Percentiles rank a stretch among this genome's conserved stretches.
phyloP scores from a whole-genome alignment of 2,888 invertebrate species.

The Leucoptera coffeella region DNA sequence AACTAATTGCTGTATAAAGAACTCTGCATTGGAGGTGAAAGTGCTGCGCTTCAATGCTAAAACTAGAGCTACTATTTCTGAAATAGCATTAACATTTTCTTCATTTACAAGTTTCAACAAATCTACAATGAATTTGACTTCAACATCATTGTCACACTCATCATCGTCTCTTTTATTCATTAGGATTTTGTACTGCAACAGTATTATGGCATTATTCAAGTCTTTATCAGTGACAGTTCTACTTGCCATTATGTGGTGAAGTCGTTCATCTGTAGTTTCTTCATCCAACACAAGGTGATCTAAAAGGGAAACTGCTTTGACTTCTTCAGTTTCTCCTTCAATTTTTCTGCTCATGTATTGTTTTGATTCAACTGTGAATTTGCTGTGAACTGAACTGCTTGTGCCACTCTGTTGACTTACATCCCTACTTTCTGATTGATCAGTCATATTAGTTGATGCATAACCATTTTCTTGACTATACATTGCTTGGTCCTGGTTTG shows the following conservation, averaged over 20 bases:
- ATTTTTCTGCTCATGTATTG: no score
- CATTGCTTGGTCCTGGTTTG: no score
- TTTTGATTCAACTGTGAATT: no score
- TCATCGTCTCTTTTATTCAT: conserved; percentile 26
- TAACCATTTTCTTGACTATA: no score
- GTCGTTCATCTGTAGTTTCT: conserved; percentile 23
- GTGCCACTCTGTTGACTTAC: no score
- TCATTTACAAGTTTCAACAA: conserved; percentile 14
- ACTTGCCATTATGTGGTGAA: conserved; percentile 22
- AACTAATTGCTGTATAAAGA: conserved; percentile 35
- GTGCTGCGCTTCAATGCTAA: conserved; percentile 18
- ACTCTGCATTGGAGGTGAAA: conserved; percentile 26
- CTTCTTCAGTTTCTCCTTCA: conserved; percentile 7
- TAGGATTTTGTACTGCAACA: conserved; percentile 33
- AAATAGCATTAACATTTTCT: conserved; percentile 19
- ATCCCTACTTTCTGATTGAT: no score
- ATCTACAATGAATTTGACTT: conserved; percentile 22
- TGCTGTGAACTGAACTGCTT: no score
- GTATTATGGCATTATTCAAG: conserved; percentile 17
- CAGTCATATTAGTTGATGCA: no score
- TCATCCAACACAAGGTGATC: conserved; percentile 38
- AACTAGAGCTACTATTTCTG: conserved; percentile 20
- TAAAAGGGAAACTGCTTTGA: conserved; percentile 15
- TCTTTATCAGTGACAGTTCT: conserved; percentile 16
- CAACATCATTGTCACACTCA: conserved; percentile 28